Evolutionary conservation across 2,888 invertebrate genomes (phyloP).

Genomic region (Thecophora atra): DNA sequence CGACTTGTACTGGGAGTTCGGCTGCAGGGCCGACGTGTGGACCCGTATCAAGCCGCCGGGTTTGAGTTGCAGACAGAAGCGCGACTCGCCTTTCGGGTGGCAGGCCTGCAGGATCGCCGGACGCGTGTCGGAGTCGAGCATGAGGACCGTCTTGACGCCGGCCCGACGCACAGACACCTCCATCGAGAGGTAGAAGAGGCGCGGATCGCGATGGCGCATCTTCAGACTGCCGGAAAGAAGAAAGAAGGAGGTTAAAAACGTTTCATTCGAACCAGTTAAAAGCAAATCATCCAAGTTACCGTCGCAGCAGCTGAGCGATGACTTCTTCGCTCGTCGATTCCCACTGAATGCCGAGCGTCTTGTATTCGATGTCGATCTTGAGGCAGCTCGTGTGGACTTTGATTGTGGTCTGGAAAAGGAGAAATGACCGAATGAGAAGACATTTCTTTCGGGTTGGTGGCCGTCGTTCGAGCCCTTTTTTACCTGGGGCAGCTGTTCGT

Average conservation of each 20-base stretch:
- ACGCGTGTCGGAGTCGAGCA: conserved; percentile 86
- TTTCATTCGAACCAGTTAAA: no score
- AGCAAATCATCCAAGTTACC: no score
- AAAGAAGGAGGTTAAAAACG: background rate
- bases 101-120: conserved; percentile 93
- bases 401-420: conserved; percentile 80
- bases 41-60: conserved; percentile 92
- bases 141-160: conserved; percentile 82
- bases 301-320: conserved; percentile 83
- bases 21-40: conserved; percentile 90
- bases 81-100: conserved; percentile 92
- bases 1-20: conserved; percentile 92
- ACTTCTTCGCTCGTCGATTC: conserved; percentile 89
- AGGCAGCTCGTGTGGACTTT: conserved; percentile 91
- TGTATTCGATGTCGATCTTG: conserved; percentile 94
- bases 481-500: conserved; percentile 70
- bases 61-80: conserved; percentile 87
- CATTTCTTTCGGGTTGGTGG: conserved; percentile 71
- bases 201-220: conserved; percentile 91
- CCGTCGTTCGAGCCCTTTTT: conserved; percentile 73
- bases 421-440: no score
- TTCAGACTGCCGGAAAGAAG: conserved; percentile 67
- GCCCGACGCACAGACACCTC: conserved; percentile 88
- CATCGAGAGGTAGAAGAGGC: conserved; percentile 94
- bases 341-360: conserved; percentile 89